A percentile compares a stretch with the other conserved stretches of the same genome.
Conservation (phyloP, 2,888 invertebrate genomes). For the Macrostomum cliftonense region DNA sequence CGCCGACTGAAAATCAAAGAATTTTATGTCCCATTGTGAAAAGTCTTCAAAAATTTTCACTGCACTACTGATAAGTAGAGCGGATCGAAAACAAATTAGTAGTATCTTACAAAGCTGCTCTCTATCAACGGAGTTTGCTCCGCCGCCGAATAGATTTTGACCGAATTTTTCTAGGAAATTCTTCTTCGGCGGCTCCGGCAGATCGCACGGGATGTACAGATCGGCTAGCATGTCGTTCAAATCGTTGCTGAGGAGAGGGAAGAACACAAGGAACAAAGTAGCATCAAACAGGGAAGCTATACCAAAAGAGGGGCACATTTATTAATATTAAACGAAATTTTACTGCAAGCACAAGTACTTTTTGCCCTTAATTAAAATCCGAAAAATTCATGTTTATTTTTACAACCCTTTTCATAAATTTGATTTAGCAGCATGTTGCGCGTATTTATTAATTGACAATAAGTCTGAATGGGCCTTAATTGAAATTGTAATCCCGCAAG, state of each 20-base stretch:
- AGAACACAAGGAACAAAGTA: too few species aligned
- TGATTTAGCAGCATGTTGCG: too few species aligned
- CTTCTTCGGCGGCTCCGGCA: conserved; percentile 94
- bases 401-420: too few species aligned
- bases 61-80: neutral
- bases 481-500: too few species aligned
- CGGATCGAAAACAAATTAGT: conserved; percentile 1
- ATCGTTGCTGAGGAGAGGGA: conserved; percentile 63
- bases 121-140: conserved; percentile 50
- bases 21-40: neutral
- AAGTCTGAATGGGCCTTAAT: too few species aligned
- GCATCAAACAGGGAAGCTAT: too few species aligned
- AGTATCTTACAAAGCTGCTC: conserved; percentile 70
- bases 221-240: conserved; percentile 84
- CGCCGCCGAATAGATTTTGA: conserved; percentile 46
- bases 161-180: conserved; percentile 58
- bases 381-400: too few species aligned
- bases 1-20: conserved; percentile 55
- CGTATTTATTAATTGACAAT: too few species aligned
- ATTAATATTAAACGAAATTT: conserved; percentile 14
- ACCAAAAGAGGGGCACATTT: too few species aligned
- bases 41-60: neutral
- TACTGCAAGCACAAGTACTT: conserved; percentile 7
- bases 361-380: neutral
- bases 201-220: conserved; percentile 72